Conservation (phyloP, 2,888 invertebrate species). For the Cephus rjabovi region DNA sequence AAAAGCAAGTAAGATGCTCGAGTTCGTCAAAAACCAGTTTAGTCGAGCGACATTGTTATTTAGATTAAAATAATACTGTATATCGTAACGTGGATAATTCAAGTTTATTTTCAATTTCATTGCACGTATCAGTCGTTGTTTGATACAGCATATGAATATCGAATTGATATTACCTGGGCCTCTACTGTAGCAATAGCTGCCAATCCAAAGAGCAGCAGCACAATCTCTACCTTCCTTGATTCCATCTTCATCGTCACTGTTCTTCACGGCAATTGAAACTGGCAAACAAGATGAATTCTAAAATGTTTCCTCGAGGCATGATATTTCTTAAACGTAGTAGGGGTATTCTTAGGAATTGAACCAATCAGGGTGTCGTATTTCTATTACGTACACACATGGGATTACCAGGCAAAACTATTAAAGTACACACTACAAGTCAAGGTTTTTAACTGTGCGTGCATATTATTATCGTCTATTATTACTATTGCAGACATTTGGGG, state of each 20-base stretch:
- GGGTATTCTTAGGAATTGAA: constrained; percentile 8
- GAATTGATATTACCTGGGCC: not conserved
- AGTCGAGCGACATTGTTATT: not conserved
- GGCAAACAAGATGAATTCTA: constrained; percentile 14
- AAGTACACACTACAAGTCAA: constrained; percentile 15
- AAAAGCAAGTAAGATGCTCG: not conserved
- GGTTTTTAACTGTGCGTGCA: constrained; percentile 4
- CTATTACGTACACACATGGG: constrained; percentile 8
- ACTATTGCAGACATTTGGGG: not conserved
- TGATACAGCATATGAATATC: not conserved
- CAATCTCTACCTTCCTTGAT: constrained; percentile 35
- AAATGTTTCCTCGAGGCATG: constrained; percentile 19
- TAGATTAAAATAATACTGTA: not conserved
- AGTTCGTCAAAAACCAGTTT: not conserved
- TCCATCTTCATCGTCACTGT: constrained; percentile 39
- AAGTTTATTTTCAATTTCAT: not conserved
- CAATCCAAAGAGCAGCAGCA: constrained; percentile 28
- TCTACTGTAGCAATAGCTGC: constrained; percentile 27
- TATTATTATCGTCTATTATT: not conserved
- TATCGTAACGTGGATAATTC: not conserved
- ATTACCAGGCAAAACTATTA: constrained; percentile 9
- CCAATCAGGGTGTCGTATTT: not conserved
- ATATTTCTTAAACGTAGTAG: constrained; percentile 14
- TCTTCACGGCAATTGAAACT: constrained; percentile 36
- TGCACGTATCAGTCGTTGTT: not conserved